Evolutionary conservation across 2,113 vertebrate species (phyloP).

Genomic region (Rhabdornis inornatus): DNA sequence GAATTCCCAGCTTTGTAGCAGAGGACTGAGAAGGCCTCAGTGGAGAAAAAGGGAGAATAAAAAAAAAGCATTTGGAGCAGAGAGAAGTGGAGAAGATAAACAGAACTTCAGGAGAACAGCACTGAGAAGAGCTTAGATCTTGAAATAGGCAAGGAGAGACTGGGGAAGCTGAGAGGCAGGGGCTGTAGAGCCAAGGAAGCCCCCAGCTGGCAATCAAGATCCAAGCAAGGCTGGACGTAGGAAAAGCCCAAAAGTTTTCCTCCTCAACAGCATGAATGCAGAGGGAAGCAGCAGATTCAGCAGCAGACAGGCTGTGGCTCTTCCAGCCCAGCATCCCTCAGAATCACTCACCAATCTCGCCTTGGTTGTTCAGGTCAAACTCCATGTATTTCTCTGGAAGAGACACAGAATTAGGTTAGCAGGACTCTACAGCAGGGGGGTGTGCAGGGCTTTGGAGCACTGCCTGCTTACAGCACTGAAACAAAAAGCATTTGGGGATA

Average conservation of each 20-base stretch:
- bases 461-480: background rate
- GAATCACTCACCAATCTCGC: slow-evolving; percentile 91
- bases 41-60: background rate
- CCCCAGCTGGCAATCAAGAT: background rate
- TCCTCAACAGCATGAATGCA: background rate
- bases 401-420: slow-evolving; percentile 56
- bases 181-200: background rate
- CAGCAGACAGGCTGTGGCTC: background rate
- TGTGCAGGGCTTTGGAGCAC: background rate
- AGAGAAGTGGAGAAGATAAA: background rate
- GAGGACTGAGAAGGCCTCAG: background rate
- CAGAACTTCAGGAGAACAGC: background rate
- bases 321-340: background rate
- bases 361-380: slow-evolving; percentile 96
- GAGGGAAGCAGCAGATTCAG: background rate
- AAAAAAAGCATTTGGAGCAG: background rate
- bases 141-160: background rate
- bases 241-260: background rate
- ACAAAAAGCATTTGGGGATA: background rate
- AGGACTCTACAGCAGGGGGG: background rate
- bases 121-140: background rate
- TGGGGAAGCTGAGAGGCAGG: background rate
- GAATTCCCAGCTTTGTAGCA: background rate
- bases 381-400: slow-evolving; percentile 96
- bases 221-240: background rate